A percentile compares a stretch with the other conserved stretches of the same genome.
phyloP scores from a whole-genome alignment of 2,888 invertebrate genomes.

The Drosophila melanosoma region DNA sequence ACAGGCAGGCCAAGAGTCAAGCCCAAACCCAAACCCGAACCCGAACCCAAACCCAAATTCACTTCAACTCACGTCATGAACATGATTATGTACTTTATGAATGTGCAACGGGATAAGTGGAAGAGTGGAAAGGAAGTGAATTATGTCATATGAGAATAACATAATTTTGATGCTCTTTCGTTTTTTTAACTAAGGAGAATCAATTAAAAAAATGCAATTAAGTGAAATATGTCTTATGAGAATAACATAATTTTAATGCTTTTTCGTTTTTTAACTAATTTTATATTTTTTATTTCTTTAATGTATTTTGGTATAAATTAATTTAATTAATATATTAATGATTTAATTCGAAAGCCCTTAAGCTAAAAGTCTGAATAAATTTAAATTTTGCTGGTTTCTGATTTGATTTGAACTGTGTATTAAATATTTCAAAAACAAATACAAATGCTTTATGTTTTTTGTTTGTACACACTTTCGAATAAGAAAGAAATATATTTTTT shows the following conservation, averaged over 20 bases:
- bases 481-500: background rate
- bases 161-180: slow-evolving; percentile 19
- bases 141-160: background rate
- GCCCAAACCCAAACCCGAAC: background rate
- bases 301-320: no score
- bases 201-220: background rate
- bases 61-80: slow-evolving; percentile 68
- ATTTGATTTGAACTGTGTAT: background rate
- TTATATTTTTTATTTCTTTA: background rate
- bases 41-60: slow-evolving; percentile 24
- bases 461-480: background rate
- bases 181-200: background rate
- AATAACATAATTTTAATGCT: slow-evolving; percentile 9
- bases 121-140: slow-evolving; percentile 1
- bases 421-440: background rate
- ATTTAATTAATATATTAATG: no score
- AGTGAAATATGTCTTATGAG: background rate
- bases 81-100: slow-evolving; percentile 79
- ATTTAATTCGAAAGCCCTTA: background rate
- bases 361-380: background rate
- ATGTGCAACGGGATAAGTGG: slow-evolving; percentile 62
- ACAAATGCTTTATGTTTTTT: no score
- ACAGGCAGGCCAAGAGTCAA: slow-evolving; percentile 6
- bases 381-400: background rate
- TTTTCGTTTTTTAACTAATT: slow-evolving; percentile 10